These are phyloP conservation scores for Aromia moschata DNA, from an alignment of 2,888 invertebrate species.

Conservation along the genomic window DNA sequence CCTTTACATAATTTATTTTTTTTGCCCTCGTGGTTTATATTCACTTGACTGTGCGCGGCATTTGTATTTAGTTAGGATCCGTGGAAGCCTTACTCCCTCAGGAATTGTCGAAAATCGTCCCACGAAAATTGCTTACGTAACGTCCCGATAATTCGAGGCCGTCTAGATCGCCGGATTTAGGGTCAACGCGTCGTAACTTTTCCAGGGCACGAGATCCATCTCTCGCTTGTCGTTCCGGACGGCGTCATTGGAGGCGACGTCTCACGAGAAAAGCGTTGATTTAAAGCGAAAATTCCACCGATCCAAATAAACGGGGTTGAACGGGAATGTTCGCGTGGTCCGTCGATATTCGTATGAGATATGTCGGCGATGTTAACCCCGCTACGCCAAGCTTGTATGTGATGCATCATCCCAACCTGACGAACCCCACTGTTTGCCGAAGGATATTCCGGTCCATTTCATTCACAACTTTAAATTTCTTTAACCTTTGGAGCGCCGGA, in stretches of 20 bases:
- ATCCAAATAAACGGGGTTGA: constrained; percentile 4
- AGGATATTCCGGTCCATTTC: too few species aligned
- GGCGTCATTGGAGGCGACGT: constrained; percentile 13
- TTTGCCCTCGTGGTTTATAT: too few species aligned
- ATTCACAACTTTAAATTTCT: too few species aligned
- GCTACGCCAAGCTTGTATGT: too few species aligned
- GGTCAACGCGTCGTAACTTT: constrained; percentile 14
- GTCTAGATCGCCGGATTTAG: constrained; percentile 8
- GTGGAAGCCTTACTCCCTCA: too few species aligned
- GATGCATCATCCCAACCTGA: too few species aligned
- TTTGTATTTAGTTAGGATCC: too few species aligned
- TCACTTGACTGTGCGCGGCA: too few species aligned
- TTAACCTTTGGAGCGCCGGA: too few species aligned
- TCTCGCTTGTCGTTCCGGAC: constrained; percentile 3
- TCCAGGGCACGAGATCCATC: constrained; percentile 12
- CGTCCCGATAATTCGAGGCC: constrained; percentile 4
- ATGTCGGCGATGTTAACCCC: too few species aligned
- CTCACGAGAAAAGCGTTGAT: constrained; percentile 19
- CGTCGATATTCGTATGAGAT: not conserved
- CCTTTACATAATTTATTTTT: too few species aligned
- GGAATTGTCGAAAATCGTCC: not conserved
- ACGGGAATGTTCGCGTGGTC: not conserved
- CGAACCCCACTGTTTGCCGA: too few species aligned
- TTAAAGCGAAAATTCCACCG: not conserved
- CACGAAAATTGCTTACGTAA: constrained; percentile 9